A percentile compares a stretch with the other conserved stretches of the same genome.
These are phyloP conservation scores for Protaetia brevitarsis DNA, from an alignment of 1,140 invertebrate genomes.

Conservation along the genomic window DNA sequence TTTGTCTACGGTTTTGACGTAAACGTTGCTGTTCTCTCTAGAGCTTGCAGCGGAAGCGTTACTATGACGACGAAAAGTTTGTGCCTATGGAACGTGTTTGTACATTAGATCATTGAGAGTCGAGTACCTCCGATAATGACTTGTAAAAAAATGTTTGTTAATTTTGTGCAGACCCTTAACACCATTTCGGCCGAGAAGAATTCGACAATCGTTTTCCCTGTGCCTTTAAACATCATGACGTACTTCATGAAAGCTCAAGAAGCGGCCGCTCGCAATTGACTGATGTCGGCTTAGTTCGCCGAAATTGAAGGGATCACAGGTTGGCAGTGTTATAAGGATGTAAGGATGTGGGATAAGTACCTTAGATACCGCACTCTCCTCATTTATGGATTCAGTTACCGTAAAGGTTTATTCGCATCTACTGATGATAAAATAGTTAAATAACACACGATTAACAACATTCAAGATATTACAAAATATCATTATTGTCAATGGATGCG, in stretches of 20 bases:
- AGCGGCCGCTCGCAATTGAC: slow-evolving; percentile 21
- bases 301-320: neutral
- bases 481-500: too few relatives aligned
- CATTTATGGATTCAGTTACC: neutral
- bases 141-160: neutral
- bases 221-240: slow-evolving; percentile 86
- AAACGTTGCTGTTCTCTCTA: neutral
- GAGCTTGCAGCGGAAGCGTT: neutral
- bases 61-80: slow-evolving; percentile 10
- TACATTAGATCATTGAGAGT: neutral
- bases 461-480: too few relatives aligned
- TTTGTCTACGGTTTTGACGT: neutral
- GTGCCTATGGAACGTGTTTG: neutral
- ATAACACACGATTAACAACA: too few relatives aligned
- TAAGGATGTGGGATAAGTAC: neutral
- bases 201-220: slow-evolving; percentile 95
- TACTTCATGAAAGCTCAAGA: slow-evolving; percentile 61
- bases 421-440: too few relatives aligned
- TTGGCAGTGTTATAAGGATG: neutral
- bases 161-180: slow-evolving; percentile 73
- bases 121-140: neutral
- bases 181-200: slow-evolving; percentile 96
- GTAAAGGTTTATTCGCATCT: neutral
- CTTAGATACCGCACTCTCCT: neutral
- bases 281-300: neutral